Evolutionary conservation across 2,113 vertebrate genomes (phyloP), one percentile per base, ranked within the genome.

Genomic region (Spilogale gracilis): DNA sequence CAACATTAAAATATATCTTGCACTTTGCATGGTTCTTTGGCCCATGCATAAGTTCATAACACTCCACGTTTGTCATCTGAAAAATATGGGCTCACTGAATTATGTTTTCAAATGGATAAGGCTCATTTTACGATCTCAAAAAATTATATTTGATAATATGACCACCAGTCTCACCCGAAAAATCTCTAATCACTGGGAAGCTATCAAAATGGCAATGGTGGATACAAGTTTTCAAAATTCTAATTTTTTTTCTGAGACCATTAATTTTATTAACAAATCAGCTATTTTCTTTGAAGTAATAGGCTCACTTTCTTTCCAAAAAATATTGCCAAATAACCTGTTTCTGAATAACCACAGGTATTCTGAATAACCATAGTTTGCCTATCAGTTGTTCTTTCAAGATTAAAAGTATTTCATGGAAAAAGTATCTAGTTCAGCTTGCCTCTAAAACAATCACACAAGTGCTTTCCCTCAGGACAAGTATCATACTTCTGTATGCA

Each of bases 251-350:
- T 78, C 38, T 43, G 58, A 82, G 91, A 95, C n/a, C 14, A 78
- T 63, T 95, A 50, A 71, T 95, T 61, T 95, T 95, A 60, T 80
- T 91, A 90, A 95, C 27, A 87, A 93, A 93, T 58, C 45, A 78
- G 38, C 45, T 50, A 3, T 80, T 90, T 81, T 85, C 16, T 13
- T 60, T 43, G 11, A 95, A 76, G 61, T 54, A 13, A 69, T 23
- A 87, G 17, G 21, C n/a, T 96, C 52, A 93, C 50, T 79, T 73
- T 38, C 56, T 76, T 73, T 89, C 23, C 18, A 83, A 74, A 74
- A 94, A 25, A 63, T 21, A 6, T 87, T 85, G 90, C 27, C 61
- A 78, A 93, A 50, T 78, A 63, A 50, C 17, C 3, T 16, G 20
- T 7, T 27, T 67, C 27, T 81, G 43, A 76, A n/a, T 69, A 95